Evolutionary conservation across 2,113 vertebrate species (phyloP).

Genomic region (Macquaria ambigua): DNA sequence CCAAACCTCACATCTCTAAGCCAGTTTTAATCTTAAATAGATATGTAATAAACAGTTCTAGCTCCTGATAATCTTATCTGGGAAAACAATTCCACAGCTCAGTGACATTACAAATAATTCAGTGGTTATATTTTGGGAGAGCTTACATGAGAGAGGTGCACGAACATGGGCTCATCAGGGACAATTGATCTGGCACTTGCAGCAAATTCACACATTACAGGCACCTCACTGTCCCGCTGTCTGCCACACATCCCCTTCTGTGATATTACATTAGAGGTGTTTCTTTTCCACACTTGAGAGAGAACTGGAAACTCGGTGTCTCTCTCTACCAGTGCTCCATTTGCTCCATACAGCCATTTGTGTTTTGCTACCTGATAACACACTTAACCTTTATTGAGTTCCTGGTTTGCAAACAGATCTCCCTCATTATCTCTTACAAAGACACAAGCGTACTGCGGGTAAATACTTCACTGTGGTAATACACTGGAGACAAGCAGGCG

Average conservation of each 20-base stretch:
- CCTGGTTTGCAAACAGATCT: conserved; percentile 54
- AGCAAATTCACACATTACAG: conserved; percentile 2
- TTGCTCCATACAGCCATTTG: conserved; percentile 27
- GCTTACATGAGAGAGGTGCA: neutral
- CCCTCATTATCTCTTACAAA: conserved; percentile 58
- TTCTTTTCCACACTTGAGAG: neutral
- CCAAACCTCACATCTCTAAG: neutral
- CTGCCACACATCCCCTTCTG: conserved; percentile 9
- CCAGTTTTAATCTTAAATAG: conserved; percentile 19
- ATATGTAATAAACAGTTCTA: neutral
- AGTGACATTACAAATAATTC: neutral
- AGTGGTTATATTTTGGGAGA: conserved; percentile 1
- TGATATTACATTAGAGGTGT: conserved; percentile 18
- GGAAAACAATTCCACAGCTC: neutral
- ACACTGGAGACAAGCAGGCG: conserved; percentile 35
- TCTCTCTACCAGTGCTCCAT: conserved; percentile 28
- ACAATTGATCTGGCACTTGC: neutral
- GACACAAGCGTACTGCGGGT: conserved; percentile 5
- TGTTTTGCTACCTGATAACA: conserved; percentile 55
- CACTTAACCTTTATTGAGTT: conserved; percentile 66
- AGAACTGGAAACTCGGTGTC: neutral
- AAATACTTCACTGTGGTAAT: conserved; percentile 38
- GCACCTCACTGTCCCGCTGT: neutral
- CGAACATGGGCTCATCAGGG: neutral
- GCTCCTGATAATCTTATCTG: conserved; percentile 11